Conservation (phyloP, 2,113 vertebrate genomes). For the Eulacestoma nigropectus region DNA sequence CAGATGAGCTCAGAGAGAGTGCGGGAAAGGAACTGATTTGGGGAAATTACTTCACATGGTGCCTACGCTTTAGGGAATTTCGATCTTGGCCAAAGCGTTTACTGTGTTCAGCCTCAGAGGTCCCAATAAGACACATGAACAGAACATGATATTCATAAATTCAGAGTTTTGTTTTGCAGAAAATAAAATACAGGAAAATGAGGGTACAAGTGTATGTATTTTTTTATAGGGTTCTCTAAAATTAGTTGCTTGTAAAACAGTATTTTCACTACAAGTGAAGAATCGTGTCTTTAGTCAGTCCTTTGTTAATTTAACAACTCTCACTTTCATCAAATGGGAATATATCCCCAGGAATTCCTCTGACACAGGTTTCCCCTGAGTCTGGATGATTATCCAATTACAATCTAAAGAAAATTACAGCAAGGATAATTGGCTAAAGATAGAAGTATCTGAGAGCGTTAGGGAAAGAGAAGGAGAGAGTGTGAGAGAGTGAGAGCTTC, state of each 20-base stretch:
- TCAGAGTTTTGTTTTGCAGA: neutral
- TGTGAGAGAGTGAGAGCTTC: neutral
- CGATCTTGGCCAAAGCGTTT: rapidly evolving
- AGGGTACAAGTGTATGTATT: neutral
- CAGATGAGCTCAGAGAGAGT: neutral
- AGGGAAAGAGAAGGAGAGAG: neutral
- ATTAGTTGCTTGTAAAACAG: neutral
- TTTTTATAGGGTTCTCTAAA: neutral
- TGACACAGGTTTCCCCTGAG: neutral
- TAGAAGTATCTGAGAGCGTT: neutral
- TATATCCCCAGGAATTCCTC: constrained; percentile 2
- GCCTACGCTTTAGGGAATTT: neutral
- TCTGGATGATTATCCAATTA: constrained; percentile 14
- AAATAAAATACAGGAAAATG: neutral
- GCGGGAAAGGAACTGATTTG: neutral
- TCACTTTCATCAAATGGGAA: neutral
- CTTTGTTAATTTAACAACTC: neutral
- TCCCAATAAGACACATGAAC: neutral
- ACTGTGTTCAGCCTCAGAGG: neutral
- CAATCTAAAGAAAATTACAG: constrained; percentile 32
- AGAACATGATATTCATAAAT: neutral
- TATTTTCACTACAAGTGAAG: neutral
- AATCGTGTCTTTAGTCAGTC: neutral
- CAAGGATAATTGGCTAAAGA: constrained; percentile 24
- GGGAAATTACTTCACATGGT: neutral